These are phyloP conservation scores for Masnerella sp. DNA, from an alignment of 2,888 invertebrate species.

Conservation along the genomic window DNA sequence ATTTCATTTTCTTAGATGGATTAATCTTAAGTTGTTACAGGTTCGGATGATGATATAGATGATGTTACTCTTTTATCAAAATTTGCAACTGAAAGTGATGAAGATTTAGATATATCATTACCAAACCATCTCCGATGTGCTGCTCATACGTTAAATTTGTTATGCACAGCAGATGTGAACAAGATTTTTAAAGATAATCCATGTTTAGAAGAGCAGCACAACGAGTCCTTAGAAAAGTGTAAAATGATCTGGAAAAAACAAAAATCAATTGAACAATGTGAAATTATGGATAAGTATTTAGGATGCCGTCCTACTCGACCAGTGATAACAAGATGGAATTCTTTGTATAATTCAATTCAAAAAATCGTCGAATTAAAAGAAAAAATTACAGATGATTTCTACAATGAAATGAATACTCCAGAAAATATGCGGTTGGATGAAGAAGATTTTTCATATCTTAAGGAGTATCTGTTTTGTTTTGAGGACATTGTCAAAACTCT, in stretches of 20 bases:
- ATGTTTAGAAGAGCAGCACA: not conserved
- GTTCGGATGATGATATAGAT: conserved; percentile 1
- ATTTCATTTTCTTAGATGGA: too few relatives aligned
- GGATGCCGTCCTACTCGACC: not conserved
- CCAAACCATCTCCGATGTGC: conserved; percentile 22
- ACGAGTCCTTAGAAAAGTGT: too few relatives aligned
- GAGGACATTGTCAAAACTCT: conserved; percentile 8
- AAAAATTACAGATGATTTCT: not conserved
- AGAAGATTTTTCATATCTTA: not conserved
- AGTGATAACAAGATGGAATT: too few relatives aligned
- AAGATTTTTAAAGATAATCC: conserved; percentile 9
- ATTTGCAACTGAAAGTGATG: not conserved
- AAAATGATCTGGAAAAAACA: too few relatives aligned
- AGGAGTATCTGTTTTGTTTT: not conserved
- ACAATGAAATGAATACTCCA: not conserved
- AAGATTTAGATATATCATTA: not conserved
- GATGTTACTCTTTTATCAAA: not conserved
- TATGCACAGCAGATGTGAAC: conserved; percentile 4
- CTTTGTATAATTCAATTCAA: not conserved
- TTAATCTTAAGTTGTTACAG: too few relatives aligned
- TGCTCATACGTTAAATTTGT: conserved; percentile 15
- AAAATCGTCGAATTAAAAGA: not conserved
- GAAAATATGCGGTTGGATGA: not conserved
- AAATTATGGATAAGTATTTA: conserved; percentile 4
- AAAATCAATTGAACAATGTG: conserved; percentile 1